phyloP scores from a whole-genome alignment of 1,140 invertebrate species.

The Myzus persicae region DNA sequence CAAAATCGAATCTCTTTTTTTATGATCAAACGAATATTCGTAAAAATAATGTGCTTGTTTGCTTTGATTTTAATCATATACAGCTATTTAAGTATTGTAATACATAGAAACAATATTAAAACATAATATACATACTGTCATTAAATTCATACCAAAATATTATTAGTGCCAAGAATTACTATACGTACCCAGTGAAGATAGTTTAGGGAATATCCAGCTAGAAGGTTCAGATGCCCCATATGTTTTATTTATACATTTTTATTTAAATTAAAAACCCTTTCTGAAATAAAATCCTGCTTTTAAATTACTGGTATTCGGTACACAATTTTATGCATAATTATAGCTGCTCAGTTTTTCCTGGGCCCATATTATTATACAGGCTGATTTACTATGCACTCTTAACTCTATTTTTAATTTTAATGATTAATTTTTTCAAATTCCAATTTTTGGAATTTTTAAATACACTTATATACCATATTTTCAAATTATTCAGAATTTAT shows the following conservation, averaged over 20 bases:
- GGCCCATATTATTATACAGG: neutral
- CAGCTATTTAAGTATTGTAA: neutral
- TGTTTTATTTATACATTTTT: neutral
- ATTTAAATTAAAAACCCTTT: neutral
- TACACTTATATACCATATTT: too few species aligned
- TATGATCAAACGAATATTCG: neutral
- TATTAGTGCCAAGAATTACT: neutral
- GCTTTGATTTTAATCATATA: too few species aligned
- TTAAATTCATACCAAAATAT: neutral
- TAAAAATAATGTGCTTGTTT: too few species aligned
- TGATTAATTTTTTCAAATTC: neutral
- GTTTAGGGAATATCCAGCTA: neutral
- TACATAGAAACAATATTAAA: neutral
- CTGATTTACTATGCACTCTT: neutral
- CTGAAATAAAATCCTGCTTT: neutral
- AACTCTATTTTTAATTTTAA: neutral
- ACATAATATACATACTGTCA: neutral
- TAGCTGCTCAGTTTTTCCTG: neutral
- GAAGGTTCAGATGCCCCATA: neutral
- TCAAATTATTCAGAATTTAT: too few species aligned
- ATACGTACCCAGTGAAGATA: neutral
- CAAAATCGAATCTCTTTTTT: neutral
- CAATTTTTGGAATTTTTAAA: too few species aligned
- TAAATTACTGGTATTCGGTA: neutral
- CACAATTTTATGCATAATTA: neutral